Evolutionary conservation across 2,113 vertebrate species (phyloP), one percentile per base, ranked within the genome.

Genomic region (Dicerorhinus sumatrensis): DNA sequence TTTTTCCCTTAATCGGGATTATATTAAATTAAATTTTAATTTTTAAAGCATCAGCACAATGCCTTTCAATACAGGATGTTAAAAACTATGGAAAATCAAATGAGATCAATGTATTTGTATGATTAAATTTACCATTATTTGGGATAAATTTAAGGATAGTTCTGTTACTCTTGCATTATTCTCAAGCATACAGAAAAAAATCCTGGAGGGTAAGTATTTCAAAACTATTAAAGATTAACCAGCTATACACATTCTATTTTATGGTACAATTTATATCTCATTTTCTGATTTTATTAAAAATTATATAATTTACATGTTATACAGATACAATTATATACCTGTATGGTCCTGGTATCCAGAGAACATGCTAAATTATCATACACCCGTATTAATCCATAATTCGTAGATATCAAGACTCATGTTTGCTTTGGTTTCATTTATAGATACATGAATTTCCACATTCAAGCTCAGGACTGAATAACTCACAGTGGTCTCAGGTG

Each of bases 261-360:
- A 90, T 58, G 5, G 21, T 58, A 25, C 1, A 51, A 7, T 77
- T 97, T 77, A 33, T 31, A 36, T 29, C 16, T 76, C 6, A 4
- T 96, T 90, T 90, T 75, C 46, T 63, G 5, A 82, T 87, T 33
- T 85, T 73, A 76, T 65, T 5, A 93, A 72, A 83, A 95, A 58
- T 33, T 39, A 31, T 17, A 17, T 31, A 20, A 27, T 54, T 75
- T 48, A 18, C 4, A 69, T 63, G 12, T 13, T 77, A 42, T 56
- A 10, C 9, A 90, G n/a, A 33, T 13, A 29, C 70, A 33, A 31
- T 7, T 16, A 36, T n/a, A 69, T 51, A 36, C 1, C 2, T 46
- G 0, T 27, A 23, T 77, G 29, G 4, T 93, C 6, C 23, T 39
- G 7, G 6, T 88, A 56, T 84, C 5, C 31, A 85, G 18, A 75